Conservation (phyloP, 1,140 invertebrate species). For the Drosophila leontia region DNA sequence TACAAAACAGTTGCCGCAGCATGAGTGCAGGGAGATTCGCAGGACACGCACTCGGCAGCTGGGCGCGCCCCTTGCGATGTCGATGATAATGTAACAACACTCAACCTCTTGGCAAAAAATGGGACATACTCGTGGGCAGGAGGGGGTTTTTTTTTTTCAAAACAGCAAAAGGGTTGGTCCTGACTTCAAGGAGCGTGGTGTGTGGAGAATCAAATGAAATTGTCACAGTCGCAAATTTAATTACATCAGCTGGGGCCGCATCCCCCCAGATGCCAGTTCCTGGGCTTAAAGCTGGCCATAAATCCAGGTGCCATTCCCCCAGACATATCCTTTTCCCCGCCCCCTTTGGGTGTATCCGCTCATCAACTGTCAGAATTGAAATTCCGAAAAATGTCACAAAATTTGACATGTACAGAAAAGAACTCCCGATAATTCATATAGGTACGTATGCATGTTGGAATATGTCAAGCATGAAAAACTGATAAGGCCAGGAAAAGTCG, state of each 20-base stretch:
- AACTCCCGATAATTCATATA: slow-evolving; percentile 42
- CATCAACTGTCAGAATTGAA: slow-evolving; percentile 73
- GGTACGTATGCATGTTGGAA: slow-evolving; percentile 58
- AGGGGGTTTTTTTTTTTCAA: slow-evolving; percentile 18
- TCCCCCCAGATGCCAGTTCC: slow-evolving; percentile 5
- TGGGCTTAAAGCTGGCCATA: slow-evolving; percentile 30
- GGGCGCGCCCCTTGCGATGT: slow-evolving; percentile 49
- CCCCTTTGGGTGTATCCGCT: neutral
- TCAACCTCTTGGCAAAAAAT: slow-evolving; percentile 62
- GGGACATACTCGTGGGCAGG: slow-evolving; percentile 8
- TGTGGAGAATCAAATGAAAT: slow-evolving; percentile 51
- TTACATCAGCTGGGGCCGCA: slow-evolving; percentile 54
- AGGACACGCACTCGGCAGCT: slow-evolving; percentile 50
- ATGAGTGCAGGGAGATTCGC: slow-evolving; percentile 46
- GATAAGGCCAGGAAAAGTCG: slow-evolving; percentile 51
- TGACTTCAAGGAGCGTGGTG: slow-evolving; percentile 21
- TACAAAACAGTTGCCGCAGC: slow-evolving; percentile 66
- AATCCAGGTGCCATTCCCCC: slow-evolving; percentile 24
- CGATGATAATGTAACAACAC: slow-evolving; percentile 81
- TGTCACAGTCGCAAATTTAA: slow-evolving; percentile 80
- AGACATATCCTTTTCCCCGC: neutral
- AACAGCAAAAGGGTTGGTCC: slow-evolving; percentile 72
- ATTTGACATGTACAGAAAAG: slow-evolving; percentile 58
- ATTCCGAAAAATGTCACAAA: slow-evolving; percentile 79
- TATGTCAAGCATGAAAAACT: slow-evolving; percentile 78